A percentile compares a stretch with the other conserved stretches of the same genome.
phyloP scores from a whole-genome alignment of 2,113 vertebrate species.

The Apodemus speciosus region DNA sequence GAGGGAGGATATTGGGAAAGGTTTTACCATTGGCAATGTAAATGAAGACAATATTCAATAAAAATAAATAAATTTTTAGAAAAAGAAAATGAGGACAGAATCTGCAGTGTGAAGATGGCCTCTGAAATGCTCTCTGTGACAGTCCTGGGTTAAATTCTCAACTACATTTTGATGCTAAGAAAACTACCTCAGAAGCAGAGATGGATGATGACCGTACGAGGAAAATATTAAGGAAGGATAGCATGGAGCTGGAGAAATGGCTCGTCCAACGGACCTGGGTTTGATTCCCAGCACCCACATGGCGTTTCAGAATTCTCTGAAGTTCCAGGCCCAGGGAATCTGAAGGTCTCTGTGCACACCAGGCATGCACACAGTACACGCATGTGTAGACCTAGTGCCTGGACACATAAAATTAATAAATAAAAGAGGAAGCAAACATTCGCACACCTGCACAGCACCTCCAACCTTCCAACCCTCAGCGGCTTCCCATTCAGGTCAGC shows the following conservation, averaged over 20 bases:
- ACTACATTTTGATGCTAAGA: background rate
- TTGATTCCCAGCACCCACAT: background rate
- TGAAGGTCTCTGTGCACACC: background rate
- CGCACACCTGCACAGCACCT: background rate
- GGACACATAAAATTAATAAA: background rate
- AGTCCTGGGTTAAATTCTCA: background rate
- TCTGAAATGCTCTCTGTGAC: background rate
- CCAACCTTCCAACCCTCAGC: background rate
- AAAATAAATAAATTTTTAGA: no score
- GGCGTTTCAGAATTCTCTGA: background rate
- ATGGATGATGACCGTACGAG: accelerated
- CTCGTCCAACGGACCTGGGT: background rate
- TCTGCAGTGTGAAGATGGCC: background rate
- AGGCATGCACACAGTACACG: background rate
- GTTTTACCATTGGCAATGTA: no score
- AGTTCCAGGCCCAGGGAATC: background rate
- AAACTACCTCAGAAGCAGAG: background rate
- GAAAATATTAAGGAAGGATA: background rate
- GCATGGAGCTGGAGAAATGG: background rate
- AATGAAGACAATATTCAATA: no score
- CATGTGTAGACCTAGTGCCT: background rate
- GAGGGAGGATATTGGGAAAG: no score
- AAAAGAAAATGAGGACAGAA: background rate
- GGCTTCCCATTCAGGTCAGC: background rate
- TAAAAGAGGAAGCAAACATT: background rate